Evolutionary conservation across 2,888 invertebrate species (phyloP).

Genomic region (Catocala sponsa): DNA sequence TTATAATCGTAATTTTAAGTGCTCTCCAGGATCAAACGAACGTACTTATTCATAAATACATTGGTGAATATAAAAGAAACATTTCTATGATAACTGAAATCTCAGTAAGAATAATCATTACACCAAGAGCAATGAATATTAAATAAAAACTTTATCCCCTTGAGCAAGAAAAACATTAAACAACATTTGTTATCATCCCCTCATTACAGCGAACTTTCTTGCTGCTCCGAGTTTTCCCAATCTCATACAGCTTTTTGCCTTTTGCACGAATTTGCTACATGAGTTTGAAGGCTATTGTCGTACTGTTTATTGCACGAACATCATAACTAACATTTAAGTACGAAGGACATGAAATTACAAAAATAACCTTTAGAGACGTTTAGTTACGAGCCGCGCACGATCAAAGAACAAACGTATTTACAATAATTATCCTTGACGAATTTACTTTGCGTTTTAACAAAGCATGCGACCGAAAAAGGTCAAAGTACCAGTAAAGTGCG

Average conservation of each 20-base stretch:
- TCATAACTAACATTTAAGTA: conserved; percentile 13
- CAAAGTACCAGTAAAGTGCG: conserved; percentile 53
- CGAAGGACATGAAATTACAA: conserved; percentile 10
- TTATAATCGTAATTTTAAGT: too few relatives aligned
- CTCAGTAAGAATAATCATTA: conserved; percentile 32
- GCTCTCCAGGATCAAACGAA: not conserved
- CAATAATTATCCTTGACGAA: conserved; percentile 44
- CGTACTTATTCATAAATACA: conserved; percentile 4
- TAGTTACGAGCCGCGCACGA: conserved; percentile 20
- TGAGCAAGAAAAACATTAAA: conserved; percentile 36
- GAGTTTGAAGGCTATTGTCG: conserved; percentile 12
- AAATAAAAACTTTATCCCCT: conserved; percentile 38
- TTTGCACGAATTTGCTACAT: conserved; percentile 2
- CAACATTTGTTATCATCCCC: conserved; percentile 41
- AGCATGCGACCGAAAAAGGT: conserved; percentile 55
- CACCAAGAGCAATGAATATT: conserved; percentile 36
- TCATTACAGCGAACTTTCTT: conserved; percentile 39
- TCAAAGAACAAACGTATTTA: conserved; percentile 39
- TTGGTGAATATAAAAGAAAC: not conserved
- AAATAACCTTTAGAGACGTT: conserved; percentile 25
- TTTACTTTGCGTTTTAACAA: conserved; percentile 41
- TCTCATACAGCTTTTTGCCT: conserved; percentile 22
- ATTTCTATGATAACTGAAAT: conserved; percentile 4
- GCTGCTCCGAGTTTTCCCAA: conserved; percentile 17
- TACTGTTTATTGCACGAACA: conserved; percentile 9